Evolutionary conservation across 2,888 invertebrate genomes (phyloP).

Genomic region (Drosophila hamatofila): DNA sequence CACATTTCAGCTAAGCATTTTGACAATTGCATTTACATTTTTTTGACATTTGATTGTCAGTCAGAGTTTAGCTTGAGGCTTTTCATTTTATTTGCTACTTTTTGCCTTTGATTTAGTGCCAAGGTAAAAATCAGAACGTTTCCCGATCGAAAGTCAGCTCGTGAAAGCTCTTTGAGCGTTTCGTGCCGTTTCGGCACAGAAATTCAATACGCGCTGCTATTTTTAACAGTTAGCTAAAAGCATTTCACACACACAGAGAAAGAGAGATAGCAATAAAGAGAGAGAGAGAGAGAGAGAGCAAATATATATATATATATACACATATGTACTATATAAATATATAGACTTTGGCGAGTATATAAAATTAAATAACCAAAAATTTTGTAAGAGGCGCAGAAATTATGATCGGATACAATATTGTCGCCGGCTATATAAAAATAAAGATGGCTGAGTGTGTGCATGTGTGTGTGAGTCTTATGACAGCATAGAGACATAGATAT

Average conservation of each 20-base stretch:
- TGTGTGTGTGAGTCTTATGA: slow-evolving; percentile 50
- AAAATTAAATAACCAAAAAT: slow-evolving; percentile 52
- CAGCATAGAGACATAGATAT: slow-evolving; percentile 44
- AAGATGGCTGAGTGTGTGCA: slow-evolving; percentile 16
- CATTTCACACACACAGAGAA: slow-evolving; percentile 27
- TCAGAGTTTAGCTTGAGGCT: slow-evolving; percentile 16
- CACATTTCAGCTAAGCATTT: slow-evolving; percentile 24
- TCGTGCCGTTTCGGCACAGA: slow-evolving; percentile 55
- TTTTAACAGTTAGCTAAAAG: slow-evolving; percentile 69
- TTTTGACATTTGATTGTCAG: slow-evolving; percentile 37
- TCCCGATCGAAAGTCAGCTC: slow-evolving; percentile 23
- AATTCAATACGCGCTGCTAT: slow-evolving; percentile 82
- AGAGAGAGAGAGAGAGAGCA: not conserved
- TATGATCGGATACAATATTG: slow-evolving; percentile 68
- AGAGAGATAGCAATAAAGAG: not conserved
- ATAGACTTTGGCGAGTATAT: slow-evolving; percentile 22
- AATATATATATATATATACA: not conserved
- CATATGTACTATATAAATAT: not conserved
- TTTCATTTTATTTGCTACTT: not conserved
- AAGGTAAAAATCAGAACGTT: slow-evolving; percentile 50
- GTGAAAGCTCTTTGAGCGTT: slow-evolving; percentile 44
- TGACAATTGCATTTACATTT: slow-evolving; percentile 36
- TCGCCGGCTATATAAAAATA: slow-evolving; percentile 73
- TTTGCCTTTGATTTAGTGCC: slow-evolving; percentile 73
- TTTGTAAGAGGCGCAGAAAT: slow-evolving; percentile 55